Percentiles rank a stretch among this genome's conserved stretches.
Evolutionary conservation across 1,140 invertebrate species (phyloP).

Genomic region (Caenorhabditis brenneri): DNA sequence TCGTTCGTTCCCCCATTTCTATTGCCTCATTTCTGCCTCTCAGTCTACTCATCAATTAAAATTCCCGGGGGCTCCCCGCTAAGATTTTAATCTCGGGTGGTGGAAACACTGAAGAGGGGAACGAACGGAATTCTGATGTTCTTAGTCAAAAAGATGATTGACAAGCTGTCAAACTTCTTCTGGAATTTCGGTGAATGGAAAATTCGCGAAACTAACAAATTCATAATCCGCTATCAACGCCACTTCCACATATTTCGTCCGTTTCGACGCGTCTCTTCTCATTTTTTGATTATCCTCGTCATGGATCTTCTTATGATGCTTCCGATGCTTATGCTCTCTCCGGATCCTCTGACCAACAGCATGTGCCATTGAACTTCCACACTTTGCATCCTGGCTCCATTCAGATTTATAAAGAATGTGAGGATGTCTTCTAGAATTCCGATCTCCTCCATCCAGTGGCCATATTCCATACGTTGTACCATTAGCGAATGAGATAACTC

Average conservation of each 20-base stretch:
- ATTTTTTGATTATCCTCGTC: background rate
- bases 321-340: background rate
- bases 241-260: constrained; percentile 68
- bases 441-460: constrained; percentile 69
- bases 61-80: no score
- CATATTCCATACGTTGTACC: constrained; percentile 69
- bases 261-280: constrained; percentile 58
- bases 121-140: no score
- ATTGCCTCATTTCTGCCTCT: no score
- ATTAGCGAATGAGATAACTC: constrained; percentile 67
- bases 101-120: no score
- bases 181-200: no score
- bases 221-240: constrained; percentile 67
- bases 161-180: no score
- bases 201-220: constrained; percentile 59
- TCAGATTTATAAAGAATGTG: constrained; percentile 64
- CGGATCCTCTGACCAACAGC: background rate
- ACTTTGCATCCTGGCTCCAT: constrained; percentile 62
- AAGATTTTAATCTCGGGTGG: no score
- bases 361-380: constrained; percentile 57
- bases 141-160: no score
- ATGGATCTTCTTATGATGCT: background rate
- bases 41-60: no score
- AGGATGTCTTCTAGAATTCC: constrained; percentile 62
- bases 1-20: no score